Evolutionary conservation across 1,140 invertebrate species (phyloP), one percentile per base, ranked within the genome.

Genomic region (Pseudomyrmex pallidus): DNA sequence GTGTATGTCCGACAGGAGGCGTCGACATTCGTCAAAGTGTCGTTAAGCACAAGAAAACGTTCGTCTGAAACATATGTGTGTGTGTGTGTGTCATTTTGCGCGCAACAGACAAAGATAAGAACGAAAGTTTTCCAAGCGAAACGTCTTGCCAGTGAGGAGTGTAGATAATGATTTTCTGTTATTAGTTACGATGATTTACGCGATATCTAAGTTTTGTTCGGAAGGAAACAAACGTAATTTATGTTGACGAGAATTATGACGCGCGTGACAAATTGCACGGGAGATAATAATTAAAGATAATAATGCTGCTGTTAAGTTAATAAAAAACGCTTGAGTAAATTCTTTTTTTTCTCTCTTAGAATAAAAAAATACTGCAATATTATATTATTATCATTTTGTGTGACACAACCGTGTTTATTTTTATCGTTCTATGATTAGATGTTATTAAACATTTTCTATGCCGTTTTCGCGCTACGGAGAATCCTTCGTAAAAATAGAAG

Each of bases 1-100:
- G 35, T 35, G 35, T 82, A 63, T 20, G 50, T 74, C 56, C 70
- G 57, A 74, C 46, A 46, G 54, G 15, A 68, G 68, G 25, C 20
- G 57, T 72, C 66, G 78, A 74, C 78, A 83, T 84, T 86, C 85
- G 74, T 74, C 84, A 87, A 85, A 85, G 78, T 82, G 84, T 85
- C 84, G 84, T 85, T 85, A 85, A 82, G 68, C 46, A 7, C 35
- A 44, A 61, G 67, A 52, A 54, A 74, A 54, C 54, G 61, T 35
- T 84, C 22, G 68, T n/a, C 48, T 73, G 64, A 48, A 67, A 52
- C 35, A 7, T 35, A 3, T 35, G 5, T 35, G 35, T 35, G 25
- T 35, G 35, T 35, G 35, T 35, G 35, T 35, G 35, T 72, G 74
- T 80, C 59, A 52, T 82, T 50, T 35, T 35, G 35, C 35, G 48